A percentile compares a stretch with the other conserved stretches of the same genome.
Evolutionary conservation across 2,888 invertebrate genomes (phyloP).

Genomic region (Drosophila paucipuncta): DNA sequence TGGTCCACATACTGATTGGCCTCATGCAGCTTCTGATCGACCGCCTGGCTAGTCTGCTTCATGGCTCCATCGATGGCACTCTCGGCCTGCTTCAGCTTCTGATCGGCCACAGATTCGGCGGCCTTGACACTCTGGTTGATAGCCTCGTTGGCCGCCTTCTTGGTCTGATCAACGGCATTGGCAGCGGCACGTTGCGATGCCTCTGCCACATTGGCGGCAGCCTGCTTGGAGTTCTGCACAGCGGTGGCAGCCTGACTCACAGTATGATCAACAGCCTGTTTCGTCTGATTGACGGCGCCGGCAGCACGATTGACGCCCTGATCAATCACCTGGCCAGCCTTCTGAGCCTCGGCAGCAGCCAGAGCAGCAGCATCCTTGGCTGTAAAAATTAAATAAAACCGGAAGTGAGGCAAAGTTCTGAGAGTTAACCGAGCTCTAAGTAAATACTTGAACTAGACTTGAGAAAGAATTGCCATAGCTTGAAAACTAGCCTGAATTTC

Average conservation of each 20-base stretch:
- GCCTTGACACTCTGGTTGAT: conserved; percentile 86
- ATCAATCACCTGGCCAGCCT: conserved; percentile 84
- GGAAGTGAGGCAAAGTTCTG: too few species aligned
- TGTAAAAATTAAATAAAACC: conserved; percentile 21
- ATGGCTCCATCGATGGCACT: conserved; percentile 87
- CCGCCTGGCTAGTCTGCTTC: conserved; percentile 87
- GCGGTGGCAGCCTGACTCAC: conserved; percentile 75
- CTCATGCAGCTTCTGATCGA: conserved; percentile 88
- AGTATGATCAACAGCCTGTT: conserved; percentile 77
- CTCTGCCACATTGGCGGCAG: conserved; percentile 83
- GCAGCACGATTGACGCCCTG: conserved; percentile 81
- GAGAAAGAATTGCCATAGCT: neutral
- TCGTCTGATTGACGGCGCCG: conserved; percentile 79
- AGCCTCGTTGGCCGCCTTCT: conserved; percentile 86
- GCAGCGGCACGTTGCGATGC: conserved; percentile 84
- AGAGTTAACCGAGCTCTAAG: too few species aligned
- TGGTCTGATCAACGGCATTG: conserved; percentile 85
- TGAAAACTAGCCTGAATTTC: neutral
- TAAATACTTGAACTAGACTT: neutral
- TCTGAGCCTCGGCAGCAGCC: conserved; percentile 82
- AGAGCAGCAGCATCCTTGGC: conserved; percentile 85
- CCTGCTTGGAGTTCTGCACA: conserved; percentile 83
- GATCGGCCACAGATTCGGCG: conserved; percentile 85
- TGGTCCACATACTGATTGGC: conserved; percentile 88
- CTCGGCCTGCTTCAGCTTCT: conserved; percentile 86